Evolutionary conservation across 2,797 vertebrate genomes (phyloP).

Genomic region (Galagoides demidoff): DNA sequence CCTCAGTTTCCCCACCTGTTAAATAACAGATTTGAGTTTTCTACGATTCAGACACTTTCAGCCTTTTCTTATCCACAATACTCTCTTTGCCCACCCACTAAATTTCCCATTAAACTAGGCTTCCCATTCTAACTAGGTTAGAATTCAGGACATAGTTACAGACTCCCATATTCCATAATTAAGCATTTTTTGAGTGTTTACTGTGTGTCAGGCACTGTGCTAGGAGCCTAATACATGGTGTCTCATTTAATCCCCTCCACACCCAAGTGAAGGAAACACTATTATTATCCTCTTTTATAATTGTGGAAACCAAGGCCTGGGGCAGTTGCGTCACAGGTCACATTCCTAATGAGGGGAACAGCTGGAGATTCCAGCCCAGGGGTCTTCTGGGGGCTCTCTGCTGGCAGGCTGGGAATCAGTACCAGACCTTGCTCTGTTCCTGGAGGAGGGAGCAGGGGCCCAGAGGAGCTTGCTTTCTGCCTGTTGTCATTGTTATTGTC

Average conservation of each 20-base stretch:
- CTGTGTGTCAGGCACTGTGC: background rate
- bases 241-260: conserved; percentile 49
- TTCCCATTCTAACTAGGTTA: background rate
- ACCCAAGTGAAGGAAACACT: conserved; percentile 8
- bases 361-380: background rate
- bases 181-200: background rate
- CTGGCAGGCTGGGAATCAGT: background rate
- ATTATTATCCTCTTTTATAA: conserved; percentile 22
- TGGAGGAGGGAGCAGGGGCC: too few species aligned
- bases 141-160: background rate
- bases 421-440: background rate
- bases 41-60: background rate
- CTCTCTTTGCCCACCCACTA: background rate
- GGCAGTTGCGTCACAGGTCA: conserved; percentile 28
- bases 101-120: background rate
- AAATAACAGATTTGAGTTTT: conserved; percentile 17
- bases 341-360: background rate
- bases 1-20: conserved; percentile 44
- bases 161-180: background rate
- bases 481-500: background rate
- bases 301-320: conserved; percentile 68
- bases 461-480: background rate
- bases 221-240: background rate
- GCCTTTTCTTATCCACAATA: background rate
- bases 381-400: background rate